phyloP scores from a whole-genome alignment of 2,888 invertebrate genomes.

The Drosophila fulvimacula region DNA sequence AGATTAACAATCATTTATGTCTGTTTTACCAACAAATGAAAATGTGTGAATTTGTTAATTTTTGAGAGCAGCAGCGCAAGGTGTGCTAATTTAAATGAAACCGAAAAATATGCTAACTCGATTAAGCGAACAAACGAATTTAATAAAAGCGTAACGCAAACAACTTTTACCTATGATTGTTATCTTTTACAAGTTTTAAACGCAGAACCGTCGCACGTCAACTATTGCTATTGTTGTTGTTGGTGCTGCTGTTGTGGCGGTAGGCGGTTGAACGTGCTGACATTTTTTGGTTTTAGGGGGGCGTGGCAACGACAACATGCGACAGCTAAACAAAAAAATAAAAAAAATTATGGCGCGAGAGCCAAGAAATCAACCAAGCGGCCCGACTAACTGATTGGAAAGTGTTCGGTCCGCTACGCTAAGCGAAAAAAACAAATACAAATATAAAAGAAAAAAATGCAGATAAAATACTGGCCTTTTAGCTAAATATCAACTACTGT shows the following conservation, averaged over 20 bases:
- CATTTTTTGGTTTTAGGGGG: constrained; percentile 45
- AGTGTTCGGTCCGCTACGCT: constrained; percentile 62
- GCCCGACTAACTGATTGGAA: constrained; percentile 64
- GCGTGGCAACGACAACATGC: constrained; percentile 56
- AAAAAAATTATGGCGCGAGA: constrained; percentile 62
- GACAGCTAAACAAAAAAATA: constrained; percentile 31
- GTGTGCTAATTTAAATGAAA: constrained; percentile 45
- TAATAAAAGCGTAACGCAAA: constrained; percentile 65
- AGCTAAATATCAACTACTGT: constrained; percentile 14
- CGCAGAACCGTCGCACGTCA: constrained; percentile 52
- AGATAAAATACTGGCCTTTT: constrained; percentile 22
- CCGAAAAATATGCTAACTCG: constrained; percentile 33
- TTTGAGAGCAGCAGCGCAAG: constrained; percentile 28
- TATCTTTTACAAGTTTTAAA: constrained; percentile 46
- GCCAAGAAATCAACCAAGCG: constrained; percentile 54
- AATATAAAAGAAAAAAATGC: constrained; percentile 8
- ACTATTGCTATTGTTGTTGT: constrained; percentile 35
- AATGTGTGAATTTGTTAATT: constrained; percentile 43
- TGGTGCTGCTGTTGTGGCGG: constrained; percentile 33
- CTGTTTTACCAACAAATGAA: not conserved
- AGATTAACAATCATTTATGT: constrained; percentile 19
- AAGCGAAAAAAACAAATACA: not conserved
- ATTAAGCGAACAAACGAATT: constrained; percentile 40
- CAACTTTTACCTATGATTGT: constrained; percentile 79
- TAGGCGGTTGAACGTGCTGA: constrained; percentile 58